Percentiles rank a stretch among this genome's conserved stretches.
Evolutionary conservation across 2,113 vertebrate species (phyloP).

Genomic region (Myotis lucifugus): DNA sequence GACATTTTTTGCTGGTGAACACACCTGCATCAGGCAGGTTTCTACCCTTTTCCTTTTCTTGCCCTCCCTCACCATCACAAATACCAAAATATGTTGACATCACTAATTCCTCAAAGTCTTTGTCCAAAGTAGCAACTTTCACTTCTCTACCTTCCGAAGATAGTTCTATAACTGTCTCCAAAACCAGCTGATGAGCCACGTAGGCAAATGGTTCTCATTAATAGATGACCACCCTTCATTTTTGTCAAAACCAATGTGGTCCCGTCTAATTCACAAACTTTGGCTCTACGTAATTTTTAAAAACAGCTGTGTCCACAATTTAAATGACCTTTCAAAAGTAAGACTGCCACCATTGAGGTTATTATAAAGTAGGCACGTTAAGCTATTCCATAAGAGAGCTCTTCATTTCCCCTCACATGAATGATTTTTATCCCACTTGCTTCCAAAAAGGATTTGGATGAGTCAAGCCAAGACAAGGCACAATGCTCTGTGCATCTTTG

Average conservation of each 20-base stretch:
- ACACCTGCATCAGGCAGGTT: too few relatives aligned
- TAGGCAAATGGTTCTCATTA: background rate
- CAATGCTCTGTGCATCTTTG: background rate
- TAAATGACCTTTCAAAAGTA: background rate
- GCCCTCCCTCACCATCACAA: background rate
- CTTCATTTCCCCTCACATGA: background rate
- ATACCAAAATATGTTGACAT: background rate
- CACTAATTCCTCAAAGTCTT: background rate
- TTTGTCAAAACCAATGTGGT: background rate
- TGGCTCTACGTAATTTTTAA: background rate
- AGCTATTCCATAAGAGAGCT: background rate
- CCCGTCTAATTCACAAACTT: background rate
- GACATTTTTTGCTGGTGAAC: background rate
- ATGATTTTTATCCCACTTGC: background rate
- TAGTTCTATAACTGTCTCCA: background rate
- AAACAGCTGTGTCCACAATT: background rate
- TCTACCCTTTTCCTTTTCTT: background rate
- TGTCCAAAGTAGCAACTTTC: background rate
- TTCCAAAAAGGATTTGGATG: background rate
- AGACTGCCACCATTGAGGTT: background rate
- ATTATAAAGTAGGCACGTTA: background rate
- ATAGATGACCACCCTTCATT: background rate
- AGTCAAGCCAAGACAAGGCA: background rate
- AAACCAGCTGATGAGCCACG: background rate
- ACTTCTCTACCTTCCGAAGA: background rate